Evolutionary conservation across 2,888 invertebrate genomes (phyloP).

Genomic region (Scrobipalpa costella): DNA sequence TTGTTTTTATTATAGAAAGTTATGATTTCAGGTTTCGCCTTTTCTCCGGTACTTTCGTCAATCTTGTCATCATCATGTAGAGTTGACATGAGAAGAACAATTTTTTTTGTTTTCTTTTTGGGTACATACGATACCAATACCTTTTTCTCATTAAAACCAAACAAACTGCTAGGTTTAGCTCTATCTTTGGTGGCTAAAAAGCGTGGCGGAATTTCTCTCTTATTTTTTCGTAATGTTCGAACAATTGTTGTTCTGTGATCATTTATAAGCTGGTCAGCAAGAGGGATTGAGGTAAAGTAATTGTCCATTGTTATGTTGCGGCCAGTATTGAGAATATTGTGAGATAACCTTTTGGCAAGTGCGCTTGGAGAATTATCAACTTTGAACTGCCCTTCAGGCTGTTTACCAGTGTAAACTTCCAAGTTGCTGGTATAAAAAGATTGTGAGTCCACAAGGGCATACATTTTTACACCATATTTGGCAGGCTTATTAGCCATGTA

Average conservation of each 20-base stretch:
- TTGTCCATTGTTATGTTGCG: conserved; percentile 31
- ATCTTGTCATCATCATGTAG: no score
- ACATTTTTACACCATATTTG: no score
- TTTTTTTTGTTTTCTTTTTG: no score
- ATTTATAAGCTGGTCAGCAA: conserved; percentile 28
- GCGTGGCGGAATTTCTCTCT: conserved; percentile 26
- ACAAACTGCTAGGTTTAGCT: conserved; percentile 26
- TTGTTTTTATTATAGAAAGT: no score
- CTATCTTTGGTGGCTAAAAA: conserved; percentile 16
- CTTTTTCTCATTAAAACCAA: conserved; percentile 21
- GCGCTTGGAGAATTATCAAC: not conserved
- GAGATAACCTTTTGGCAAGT: conserved; percentile 20
- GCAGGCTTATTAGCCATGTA: no score
- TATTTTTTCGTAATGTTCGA: conserved; percentile 28
- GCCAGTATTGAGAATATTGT: conserved; percentile 20
- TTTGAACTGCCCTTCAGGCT: conserved; percentile 18
- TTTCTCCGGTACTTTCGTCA: no score
- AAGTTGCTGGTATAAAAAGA: conserved; percentile 23
- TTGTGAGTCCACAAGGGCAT: not conserved
- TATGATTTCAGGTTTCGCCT: no score
- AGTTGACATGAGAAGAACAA: no score
- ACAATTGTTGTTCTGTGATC: conserved; percentile 4
- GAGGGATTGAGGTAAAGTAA: conserved; percentile 19
- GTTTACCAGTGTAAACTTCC: conserved; percentile 21
- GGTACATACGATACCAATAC: no score